A percentile compares a stretch with the other conserved stretches of the same genome.
Conservation (phyloP, 2,113 vertebrate species). For the Oryzias celebensis region DNA sequence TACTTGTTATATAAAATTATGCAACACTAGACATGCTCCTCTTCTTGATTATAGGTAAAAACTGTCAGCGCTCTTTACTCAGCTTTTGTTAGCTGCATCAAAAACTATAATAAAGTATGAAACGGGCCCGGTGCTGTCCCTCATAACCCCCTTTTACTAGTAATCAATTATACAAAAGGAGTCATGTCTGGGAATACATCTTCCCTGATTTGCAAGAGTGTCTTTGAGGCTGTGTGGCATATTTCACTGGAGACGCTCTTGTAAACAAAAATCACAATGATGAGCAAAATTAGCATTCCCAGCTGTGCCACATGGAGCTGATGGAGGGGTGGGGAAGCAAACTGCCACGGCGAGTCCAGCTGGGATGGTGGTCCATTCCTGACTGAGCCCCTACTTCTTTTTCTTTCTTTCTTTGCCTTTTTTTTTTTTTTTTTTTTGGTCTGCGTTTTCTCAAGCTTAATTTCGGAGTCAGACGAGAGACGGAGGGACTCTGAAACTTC, state of each 20-base stretch:
- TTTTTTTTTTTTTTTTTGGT: neutral
- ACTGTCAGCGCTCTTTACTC: too few relatives aligned
- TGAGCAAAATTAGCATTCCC: slow-evolving; percentile 9
- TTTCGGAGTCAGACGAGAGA: slow-evolving; percentile 2
- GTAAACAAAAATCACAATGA: slow-evolving; percentile 32
- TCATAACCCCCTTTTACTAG: slow-evolving; percentile 14
- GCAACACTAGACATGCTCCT: too few relatives aligned
- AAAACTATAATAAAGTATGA: neutral
- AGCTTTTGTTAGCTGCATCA: neutral
- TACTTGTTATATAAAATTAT: too few relatives aligned
- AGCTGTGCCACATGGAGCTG: slow-evolving; percentile 1
- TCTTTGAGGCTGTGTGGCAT: slow-evolving; percentile 11
- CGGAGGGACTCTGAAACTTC: neutral
- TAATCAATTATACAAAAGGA: slow-evolving; percentile 13
- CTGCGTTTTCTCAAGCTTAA: neutral
- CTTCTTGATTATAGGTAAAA: too few relatives aligned
- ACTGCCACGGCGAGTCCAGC: slow-evolving; percentile 4
- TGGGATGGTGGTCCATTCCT: slow-evolving; percentile 1
- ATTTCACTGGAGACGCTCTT: slow-evolving; percentile 21
- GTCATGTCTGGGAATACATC: slow-evolving; percentile 13
- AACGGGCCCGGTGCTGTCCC: neutral
- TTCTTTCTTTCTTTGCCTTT: neutral
- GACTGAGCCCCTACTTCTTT: slow-evolving; percentile 14
- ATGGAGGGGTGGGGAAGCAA: neutral
- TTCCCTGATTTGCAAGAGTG: slow-evolving; percentile 6